Percentiles rank a stretch among this genome's conserved stretches.
Conservation (phyloP, 2,888 invertebrate genomes). For the Apamea monoglypha region DNA sequence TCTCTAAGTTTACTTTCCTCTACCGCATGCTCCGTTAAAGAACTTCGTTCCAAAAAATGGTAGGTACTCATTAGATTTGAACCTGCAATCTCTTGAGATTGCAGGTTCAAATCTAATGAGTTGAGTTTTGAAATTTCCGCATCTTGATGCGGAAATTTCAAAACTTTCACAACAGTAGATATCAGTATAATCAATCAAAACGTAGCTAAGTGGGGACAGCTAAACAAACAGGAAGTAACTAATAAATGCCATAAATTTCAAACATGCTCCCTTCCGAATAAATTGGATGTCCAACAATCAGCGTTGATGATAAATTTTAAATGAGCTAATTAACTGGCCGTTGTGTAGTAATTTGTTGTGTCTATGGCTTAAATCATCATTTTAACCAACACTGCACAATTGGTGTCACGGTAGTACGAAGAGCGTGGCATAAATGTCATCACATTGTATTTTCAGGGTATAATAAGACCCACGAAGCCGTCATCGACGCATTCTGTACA, state of each 20-base stretch:
- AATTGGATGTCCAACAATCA: constrained; percentile 53
- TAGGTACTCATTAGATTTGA: too few relatives aligned
- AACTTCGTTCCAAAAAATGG: too few relatives aligned
- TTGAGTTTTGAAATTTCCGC: too few relatives aligned
- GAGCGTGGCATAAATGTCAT: neutral
- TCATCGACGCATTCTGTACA: too few relatives aligned
- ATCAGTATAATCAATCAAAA: constrained; percentile 4
- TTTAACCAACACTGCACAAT: constrained; percentile 10
- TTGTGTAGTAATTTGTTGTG: constrained; percentile 48
- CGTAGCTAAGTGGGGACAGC: neutral
- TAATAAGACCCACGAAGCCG: too few relatives aligned
- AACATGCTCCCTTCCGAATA: constrained; percentile 28
- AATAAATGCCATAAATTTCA: constrained; percentile 29
- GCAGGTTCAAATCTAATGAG: too few relatives aligned
- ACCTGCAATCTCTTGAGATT: too few relatives aligned
- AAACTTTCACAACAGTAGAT: neutral
- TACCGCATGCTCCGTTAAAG: too few relatives aligned
- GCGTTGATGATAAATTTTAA: constrained; percentile 43
- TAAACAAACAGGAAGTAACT: constrained; percentile 9
- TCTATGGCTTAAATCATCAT: constrained; percentile 33
- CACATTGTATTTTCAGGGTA: too few relatives aligned
- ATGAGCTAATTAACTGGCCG: constrained; percentile 45
- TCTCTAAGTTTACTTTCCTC: too few relatives aligned
- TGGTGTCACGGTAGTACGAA: neutral
- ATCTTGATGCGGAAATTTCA: neutral